phyloP scores from a whole-genome alignment of 2,888 invertebrate species.

The Neria commutata region DNA sequence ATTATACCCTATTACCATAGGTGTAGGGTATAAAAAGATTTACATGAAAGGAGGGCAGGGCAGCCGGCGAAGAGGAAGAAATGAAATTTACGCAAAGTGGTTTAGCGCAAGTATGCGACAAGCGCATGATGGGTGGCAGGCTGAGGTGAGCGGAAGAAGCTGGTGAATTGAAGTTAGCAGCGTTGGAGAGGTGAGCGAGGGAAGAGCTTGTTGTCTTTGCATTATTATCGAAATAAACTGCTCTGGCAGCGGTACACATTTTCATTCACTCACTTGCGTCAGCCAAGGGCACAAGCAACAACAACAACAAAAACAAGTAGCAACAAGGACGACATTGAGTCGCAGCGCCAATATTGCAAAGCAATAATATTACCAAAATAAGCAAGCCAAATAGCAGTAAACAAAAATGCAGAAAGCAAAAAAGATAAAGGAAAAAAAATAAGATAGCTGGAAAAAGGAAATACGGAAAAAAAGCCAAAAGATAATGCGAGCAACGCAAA shows the following conservation, averaged over 20 bases:
- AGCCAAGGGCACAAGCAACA: neutral
- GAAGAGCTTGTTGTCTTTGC: slow-evolving; percentile 18
- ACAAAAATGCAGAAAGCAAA: neutral
- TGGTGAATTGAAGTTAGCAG: neutral
- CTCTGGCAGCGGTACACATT: neutral
- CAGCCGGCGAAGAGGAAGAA: neutral
- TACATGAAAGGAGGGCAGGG: neutral
- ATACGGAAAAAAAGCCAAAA: slow-evolving; percentile 51
- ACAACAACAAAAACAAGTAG: neutral
- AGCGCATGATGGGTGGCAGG: neutral
- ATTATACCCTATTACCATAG: neutral
- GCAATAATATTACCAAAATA: slow-evolving; percentile 1
- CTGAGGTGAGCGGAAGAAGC: neutral
- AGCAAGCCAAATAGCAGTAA: neutral
- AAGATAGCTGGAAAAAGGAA: slow-evolving; percentile 30
- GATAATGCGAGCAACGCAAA: neutral
- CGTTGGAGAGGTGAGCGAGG: neutral
- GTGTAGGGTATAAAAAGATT: neutral
- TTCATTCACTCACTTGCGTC: neutral
- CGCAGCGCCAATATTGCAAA: neutral
- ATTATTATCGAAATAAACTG: slow-evolving; percentile 16
- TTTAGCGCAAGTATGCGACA: neutral
- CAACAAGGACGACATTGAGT: slow-evolving; percentile 12
- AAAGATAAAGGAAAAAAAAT: slow-evolving; percentile 4
- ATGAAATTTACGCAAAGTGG: slow-evolving; percentile 15